These are phyloP conservation scores for Melanerpes aurifrons DNA, from an alignment of 2,113 vertebrate species.

Conservation along the genomic window DNA sequence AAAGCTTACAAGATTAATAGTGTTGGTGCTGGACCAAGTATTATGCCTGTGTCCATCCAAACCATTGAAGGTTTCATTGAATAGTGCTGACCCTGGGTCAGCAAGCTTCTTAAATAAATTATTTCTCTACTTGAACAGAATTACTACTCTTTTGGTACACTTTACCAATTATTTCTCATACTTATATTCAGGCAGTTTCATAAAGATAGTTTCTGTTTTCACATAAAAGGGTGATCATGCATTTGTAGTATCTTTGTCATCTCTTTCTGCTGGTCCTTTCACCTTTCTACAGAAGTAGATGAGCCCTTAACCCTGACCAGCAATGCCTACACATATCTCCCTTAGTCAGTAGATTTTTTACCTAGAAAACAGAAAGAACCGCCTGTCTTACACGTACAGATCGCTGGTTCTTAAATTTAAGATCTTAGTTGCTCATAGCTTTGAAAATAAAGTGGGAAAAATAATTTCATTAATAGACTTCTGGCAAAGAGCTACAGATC, in stretches of 20 bases:
- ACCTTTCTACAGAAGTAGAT: background rate
- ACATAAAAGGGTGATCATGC: fast-evolving
- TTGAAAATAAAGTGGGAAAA: constrained; percentile 1
- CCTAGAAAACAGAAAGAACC: background rate
- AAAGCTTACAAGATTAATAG: background rate
- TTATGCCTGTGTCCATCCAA: background rate
- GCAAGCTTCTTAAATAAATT: background rate
- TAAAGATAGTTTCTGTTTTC: background rate
- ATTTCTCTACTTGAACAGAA: background rate
- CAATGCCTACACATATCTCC: background rate
- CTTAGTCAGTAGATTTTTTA: background rate
- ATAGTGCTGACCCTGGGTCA: background rate
- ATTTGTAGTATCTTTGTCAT: background rate
- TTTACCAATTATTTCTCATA: background rate
- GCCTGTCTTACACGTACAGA: background rate
- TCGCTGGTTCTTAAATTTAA: background rate
- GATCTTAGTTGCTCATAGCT: background rate
- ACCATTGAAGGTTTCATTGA: background rate
- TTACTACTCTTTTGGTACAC: background rate
- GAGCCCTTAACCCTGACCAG: background rate
- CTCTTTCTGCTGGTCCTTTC: background rate
- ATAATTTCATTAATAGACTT: background rate
- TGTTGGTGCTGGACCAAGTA: background rate
- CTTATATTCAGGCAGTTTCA: background rate
- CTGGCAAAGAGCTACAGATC: background rate